Conservation (phyloP, 2,113 vertebrate genomes). For the Nibea albiflora region DNA sequence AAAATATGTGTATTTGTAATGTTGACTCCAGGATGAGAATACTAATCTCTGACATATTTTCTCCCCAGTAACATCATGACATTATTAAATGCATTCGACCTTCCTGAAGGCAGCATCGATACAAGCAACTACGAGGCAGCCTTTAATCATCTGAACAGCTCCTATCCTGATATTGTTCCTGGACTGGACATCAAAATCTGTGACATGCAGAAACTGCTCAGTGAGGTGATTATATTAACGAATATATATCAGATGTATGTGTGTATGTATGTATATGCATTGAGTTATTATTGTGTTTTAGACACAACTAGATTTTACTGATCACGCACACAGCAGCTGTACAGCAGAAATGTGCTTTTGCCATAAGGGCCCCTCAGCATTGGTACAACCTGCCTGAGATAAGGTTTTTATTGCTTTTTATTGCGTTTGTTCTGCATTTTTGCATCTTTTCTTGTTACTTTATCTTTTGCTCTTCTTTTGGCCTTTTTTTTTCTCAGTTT, state of each 20-base stretch:
- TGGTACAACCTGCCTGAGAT: too few species aligned
- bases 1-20: not conserved
- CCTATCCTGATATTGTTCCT: constrained; percentile 50
- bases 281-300: not conserved
- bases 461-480: too few species aligned
- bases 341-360: too few species aligned
- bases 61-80: constrained; percentile 74
- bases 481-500: too few species aligned
- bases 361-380: too few species aligned
- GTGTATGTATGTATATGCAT: too few species aligned
- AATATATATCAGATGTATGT: not conserved
- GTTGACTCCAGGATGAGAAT: not conserved
- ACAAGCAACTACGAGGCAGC: constrained; percentile 57
- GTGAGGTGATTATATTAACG: constrained; percentile 34
- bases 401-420: too few species aligned
- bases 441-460: too few species aligned
- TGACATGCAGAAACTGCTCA: constrained; percentile 75
- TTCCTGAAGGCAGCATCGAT: constrained; percentile 74
- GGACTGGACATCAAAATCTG: constrained; percentile 63
- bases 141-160: constrained; percentile 58
- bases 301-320: too few species aligned
- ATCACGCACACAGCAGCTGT: too few species aligned
- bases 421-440: too few species aligned
- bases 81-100: constrained; percentile 67
- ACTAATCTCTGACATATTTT: not conserved